phyloP scores from a whole-genome alignment of 1,140 invertebrate genomes.

The Coenobita brevimanus region DNA sequence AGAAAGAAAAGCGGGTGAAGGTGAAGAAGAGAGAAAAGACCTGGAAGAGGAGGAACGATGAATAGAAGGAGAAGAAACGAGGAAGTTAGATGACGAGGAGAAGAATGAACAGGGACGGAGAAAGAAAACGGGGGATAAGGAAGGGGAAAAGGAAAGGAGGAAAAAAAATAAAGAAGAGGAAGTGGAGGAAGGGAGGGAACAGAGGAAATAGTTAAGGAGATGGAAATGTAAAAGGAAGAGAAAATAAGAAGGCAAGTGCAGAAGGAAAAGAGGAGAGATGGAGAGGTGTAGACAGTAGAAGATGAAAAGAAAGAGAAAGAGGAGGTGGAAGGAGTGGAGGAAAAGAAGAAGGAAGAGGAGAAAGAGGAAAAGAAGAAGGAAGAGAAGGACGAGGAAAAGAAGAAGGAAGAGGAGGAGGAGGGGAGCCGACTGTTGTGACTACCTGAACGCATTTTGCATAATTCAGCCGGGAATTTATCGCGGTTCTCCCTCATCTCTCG shows the following conservation, averaged over 20 bases:
- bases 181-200: no score
- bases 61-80: not conserved
- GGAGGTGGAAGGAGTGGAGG: no score
- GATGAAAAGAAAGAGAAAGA: not conserved
- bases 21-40: not conserved
- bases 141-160: not conserved
- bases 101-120: not conserved
- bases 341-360: no score
- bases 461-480: no score
- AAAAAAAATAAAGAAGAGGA: not conserved
- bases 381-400: no score
- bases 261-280: not conserved
- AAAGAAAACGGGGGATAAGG: not conserved
- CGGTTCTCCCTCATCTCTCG: no score
- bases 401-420: no score
- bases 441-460: no score
- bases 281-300: not conserved
- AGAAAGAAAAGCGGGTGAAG: not conserved
- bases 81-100: not conserved
- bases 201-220: not conserved
- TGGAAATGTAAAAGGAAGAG: not conserved
- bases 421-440: no score
- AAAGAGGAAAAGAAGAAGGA: no score
- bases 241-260: not conserved
- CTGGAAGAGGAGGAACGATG: not conserved